These are phyloP conservation scores for Marisa cornuarietis DNA, from an alignment of 1,140 invertebrate species.

Conservation along the genomic window DNA sequence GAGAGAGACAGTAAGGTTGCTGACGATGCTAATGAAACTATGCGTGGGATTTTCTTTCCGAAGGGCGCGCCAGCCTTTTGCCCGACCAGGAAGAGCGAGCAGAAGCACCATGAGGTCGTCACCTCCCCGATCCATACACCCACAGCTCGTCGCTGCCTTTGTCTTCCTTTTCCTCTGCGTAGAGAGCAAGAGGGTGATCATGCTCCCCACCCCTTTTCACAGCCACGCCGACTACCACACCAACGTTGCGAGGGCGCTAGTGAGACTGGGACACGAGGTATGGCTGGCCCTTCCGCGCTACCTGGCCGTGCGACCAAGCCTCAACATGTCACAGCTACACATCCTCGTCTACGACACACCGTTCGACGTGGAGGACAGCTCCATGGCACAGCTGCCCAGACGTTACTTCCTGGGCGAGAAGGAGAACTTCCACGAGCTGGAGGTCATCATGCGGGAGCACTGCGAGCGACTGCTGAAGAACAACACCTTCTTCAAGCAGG, in stretches of 20 bases:
- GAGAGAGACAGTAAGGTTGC: too few relatives aligned
- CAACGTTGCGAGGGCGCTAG: conserved; percentile 14
- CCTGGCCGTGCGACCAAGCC: not conserved
- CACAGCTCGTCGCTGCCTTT: not conserved
- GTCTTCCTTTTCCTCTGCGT: not conserved
- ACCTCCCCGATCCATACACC: not conserved
- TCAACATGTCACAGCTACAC: conserved; percentile 14
- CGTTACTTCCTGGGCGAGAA: conserved; percentile 13
- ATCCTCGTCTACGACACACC: conserved; percentile 10
- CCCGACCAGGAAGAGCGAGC: too few relatives aligned
- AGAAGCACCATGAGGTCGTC: not conserved
- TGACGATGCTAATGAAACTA: too few relatives aligned
- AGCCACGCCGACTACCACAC: conserved; percentile 26
- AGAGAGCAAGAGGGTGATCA: conserved; percentile 15
- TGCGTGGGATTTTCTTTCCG: too few relatives aligned
- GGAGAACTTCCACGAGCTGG: conserved; percentile 6
- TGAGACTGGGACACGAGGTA: conserved; percentile 20
- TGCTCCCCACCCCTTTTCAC: conserved; percentile 11
- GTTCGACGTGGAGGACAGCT: not conserved
- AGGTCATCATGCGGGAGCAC: not conserved
- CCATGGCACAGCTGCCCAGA: not conserved
- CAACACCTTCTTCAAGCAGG: conserved; percentile 3
- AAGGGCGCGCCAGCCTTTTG: too few relatives aligned
- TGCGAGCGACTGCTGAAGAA: conserved; percentile 10
- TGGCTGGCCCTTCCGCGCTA: conserved; percentile 20